These are phyloP conservation scores for Psittacula cyanocephala DNA, from an alignment of 2,113 vertebrate species.

Conservation along the genomic window DNA sequence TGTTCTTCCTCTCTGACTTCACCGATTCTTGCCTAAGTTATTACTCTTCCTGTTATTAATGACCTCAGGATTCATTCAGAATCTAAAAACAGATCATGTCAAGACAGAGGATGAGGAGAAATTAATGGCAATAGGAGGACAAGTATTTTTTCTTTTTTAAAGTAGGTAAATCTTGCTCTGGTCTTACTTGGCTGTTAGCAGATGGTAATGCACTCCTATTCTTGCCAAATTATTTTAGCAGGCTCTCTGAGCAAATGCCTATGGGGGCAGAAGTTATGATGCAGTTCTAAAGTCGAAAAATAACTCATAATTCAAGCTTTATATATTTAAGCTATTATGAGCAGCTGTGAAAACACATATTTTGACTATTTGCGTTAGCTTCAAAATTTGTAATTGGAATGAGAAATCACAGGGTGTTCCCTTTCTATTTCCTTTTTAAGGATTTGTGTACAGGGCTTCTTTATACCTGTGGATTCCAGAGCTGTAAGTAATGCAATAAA, in stretches of 20 bases:
- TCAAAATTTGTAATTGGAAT: conserved; percentile 38
- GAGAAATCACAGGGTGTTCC: conserved; percentile 44
- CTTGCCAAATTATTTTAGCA: conserved; percentile 33
- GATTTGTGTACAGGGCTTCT: not conserved
- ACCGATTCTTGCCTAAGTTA: not conserved
- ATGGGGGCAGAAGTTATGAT: conserved; percentile 54
- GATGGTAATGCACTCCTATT: conserved; percentile 6
- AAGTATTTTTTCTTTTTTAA: not conserved
- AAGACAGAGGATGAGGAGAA: not conserved
- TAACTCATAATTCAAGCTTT: conserved; percentile 25
- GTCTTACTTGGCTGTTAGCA: not conserved
- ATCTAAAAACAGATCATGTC: not conserved
- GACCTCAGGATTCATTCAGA: not conserved
- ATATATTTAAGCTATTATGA: conserved; percentile 42
- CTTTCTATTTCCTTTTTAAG: conserved; percentile 11
- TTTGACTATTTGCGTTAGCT: conserved; percentile 50
- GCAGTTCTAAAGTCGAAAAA: conserved; percentile 47
- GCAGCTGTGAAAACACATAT: conserved; percentile 63
- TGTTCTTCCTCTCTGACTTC: not conserved
- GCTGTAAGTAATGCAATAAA: conserved; percentile 45
- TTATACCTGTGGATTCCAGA: conserved; percentile 53
- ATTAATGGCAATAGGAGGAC: not conserved
- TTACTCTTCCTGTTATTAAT: not conserved
- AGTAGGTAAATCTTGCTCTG: not conserved
- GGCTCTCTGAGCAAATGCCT: conserved; percentile 11